A percentile compares a stretch with the other conserved stretches of the same genome.
phyloP scores from a whole-genome alignment of 37 sponge, comb jelly and placozoan species.

The Aplysina aerophoba region DNA sequence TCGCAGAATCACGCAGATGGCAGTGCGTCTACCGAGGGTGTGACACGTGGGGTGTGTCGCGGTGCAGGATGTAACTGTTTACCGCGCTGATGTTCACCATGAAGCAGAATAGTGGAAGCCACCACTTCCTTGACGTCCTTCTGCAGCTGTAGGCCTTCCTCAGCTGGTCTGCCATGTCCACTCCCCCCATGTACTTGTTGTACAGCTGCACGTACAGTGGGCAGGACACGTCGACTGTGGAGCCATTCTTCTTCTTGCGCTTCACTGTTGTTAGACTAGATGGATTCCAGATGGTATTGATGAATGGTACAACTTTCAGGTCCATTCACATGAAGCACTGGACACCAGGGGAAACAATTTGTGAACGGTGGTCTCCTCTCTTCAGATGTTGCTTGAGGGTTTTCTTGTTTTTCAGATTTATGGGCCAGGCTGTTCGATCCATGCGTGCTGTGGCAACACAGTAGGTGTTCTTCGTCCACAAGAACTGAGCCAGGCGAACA shows the following conservation, averaged over 20 bases:
- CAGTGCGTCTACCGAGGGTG: too few species aligned
- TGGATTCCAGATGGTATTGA: slow-evolving; percentile 4
- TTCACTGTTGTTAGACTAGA: background rate
- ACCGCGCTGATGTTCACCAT: background rate
- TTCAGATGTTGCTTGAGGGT: background rate
- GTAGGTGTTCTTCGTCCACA: background rate
- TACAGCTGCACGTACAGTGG: background rate
- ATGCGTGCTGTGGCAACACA: background rate
- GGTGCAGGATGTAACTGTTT: background rate
- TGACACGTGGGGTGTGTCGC: background rate
- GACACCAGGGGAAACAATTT: background rate
- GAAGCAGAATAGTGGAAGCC: background rate
- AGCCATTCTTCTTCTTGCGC: background rate
- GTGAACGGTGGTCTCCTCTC: background rate
- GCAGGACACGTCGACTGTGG: too few species aligned
- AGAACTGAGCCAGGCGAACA: too few species aligned
- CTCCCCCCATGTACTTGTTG: slow-evolving; percentile 22
- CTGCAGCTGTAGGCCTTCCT: slow-evolving; percentile 3
- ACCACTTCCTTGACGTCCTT: slow-evolving; percentile 6
- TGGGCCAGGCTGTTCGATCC: background rate
- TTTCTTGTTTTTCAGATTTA: background rate
- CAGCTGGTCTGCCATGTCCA: background rate
- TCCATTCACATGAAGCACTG: slow-evolving; percentile 6
- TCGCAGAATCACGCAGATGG: too few species aligned
- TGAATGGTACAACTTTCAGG: background rate